phyloP scores from a whole-genome alignment of 1,140 invertebrate species.

The Vollenhovia emeryi region DNA sequence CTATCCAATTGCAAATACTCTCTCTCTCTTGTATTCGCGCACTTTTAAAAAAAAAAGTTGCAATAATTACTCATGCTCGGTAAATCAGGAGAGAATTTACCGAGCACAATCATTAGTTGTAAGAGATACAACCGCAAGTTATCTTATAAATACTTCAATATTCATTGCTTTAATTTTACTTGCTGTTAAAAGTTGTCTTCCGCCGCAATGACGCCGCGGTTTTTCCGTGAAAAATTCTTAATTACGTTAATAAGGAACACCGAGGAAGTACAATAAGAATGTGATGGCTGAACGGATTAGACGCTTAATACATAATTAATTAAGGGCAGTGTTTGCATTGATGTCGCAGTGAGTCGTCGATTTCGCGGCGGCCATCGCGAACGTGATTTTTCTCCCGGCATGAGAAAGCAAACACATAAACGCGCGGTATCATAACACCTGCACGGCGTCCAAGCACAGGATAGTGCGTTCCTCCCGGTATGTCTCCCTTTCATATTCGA shows the following conservation, averaged over 20 bases:
- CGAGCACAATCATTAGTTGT: background rate
- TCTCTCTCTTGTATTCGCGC: background rate
- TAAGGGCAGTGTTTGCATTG: conserved; percentile 7
- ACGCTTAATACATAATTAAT: conserved; percentile 41
- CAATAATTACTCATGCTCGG: background rate
- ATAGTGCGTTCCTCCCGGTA: conserved; percentile 34
- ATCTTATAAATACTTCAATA: background rate
- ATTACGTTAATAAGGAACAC: background rate
- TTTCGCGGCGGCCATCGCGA: conserved; percentile 45
- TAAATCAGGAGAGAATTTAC: background rate
- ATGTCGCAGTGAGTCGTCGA: conserved; percentile 58
- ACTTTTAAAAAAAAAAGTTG: background rate
- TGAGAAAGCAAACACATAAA: conserved; percentile 69
- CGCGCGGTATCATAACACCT: conserved; percentile 70
- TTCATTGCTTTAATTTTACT: background rate
- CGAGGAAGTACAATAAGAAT: background rate
- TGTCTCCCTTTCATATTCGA: conserved; percentile 66
- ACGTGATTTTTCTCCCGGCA: conserved; percentile 53
- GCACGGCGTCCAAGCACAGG: background rate
- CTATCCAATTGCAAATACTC: background rate
- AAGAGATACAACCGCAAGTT: background rate
- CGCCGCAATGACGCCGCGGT: background rate
- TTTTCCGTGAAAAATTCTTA: background rate
- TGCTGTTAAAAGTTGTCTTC: background rate
- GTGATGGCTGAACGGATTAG: background rate